phyloP scores from a whole-genome alignment of 2,888 invertebrate species.

The Dryomyza anilis region DNA sequence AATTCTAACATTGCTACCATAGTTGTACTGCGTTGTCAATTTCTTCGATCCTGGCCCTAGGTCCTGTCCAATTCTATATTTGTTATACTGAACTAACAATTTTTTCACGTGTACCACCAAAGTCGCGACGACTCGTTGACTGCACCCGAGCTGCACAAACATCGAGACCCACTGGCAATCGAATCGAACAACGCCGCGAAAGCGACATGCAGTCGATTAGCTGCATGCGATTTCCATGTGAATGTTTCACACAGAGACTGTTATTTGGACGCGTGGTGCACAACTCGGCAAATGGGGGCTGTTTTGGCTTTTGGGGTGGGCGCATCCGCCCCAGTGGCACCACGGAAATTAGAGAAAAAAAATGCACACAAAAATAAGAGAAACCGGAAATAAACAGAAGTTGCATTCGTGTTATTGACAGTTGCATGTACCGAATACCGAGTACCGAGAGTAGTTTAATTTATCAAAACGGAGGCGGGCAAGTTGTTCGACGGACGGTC shows the following conservation, averaged over 20 bases:
- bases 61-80: too few relatives aligned
- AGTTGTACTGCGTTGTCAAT: too few relatives aligned
- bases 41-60: background rate
- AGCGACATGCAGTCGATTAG: conserved; percentile 21
- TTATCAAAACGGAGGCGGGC: conserved; percentile 15
- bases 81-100: too few relatives aligned
- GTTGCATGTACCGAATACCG: background rate
- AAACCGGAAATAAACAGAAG: background rate
- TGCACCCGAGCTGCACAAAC: background rate
- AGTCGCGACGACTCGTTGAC: too few relatives aligned
- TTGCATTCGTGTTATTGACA: conserved; percentile 10
- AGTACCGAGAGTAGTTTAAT: conserved; percentile 2
- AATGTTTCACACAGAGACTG: conserved; percentile 23
- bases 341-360: background rate
- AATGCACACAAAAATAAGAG: background rate
- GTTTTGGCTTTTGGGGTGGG: too few relatives aligned
- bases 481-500: too few relatives aligned
- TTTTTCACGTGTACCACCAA: too few relatives aligned
- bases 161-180: background rate
- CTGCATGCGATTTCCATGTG: conserved; percentile 31
- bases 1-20: too few relatives aligned
- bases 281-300: too few relatives aligned
- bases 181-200: too few relatives aligned
- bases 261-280: too few relatives aligned
- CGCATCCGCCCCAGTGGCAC: too few relatives aligned